phyloP scores from a whole-genome alignment of 1,140 invertebrate genomes.

The Drosophila carrolli region DNA sequence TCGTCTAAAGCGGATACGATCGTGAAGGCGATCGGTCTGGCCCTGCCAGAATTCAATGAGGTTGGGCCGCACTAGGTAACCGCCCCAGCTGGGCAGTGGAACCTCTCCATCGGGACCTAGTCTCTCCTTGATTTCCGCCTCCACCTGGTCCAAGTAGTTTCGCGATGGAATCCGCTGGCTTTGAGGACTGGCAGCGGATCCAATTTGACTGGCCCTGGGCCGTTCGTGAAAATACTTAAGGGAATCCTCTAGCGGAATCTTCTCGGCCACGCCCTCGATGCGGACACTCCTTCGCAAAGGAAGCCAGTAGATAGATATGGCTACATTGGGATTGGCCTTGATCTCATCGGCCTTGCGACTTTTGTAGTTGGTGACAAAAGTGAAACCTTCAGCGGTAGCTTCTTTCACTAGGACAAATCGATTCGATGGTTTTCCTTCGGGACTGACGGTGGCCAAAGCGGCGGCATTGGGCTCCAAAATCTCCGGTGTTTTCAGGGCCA shows the following conservation, averaged over 20 bases:
- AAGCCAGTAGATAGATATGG: constrained; percentile 96
- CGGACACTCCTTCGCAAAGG: constrained; percentile 92
- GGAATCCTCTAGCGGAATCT: constrained; percentile 90
- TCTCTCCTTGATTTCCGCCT: constrained; percentile 87
- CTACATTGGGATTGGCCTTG: constrained; percentile 92
- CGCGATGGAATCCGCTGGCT: constrained; percentile 91
- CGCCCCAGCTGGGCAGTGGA: constrained; percentile 87
- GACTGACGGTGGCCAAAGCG: constrained; percentile 93
- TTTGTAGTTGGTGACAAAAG: constrained; percentile 93
- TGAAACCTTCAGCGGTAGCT: constrained; percentile 91
- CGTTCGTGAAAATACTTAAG: constrained; percentile 93
- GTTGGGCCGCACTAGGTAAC: constrained; percentile 93
- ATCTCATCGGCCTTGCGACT: constrained; percentile 92
- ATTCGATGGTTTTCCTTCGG: constrained; percentile 90
- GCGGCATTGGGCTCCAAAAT: constrained; percentile 96
- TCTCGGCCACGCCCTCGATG: constrained; percentile 93
- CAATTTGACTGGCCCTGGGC: constrained; percentile 94
- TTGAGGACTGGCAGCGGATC: constrained; percentile 93
- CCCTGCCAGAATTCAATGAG: constrained; percentile 98
- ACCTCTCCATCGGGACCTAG: constrained; percentile 81
- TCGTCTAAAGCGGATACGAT: constrained; percentile 93
- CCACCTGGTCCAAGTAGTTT: constrained; percentile 89
- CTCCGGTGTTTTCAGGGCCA: constrained; percentile 88
- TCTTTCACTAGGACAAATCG: constrained; percentile 92
- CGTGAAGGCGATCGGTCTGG: constrained; percentile 96